Conservation (phyloP, 2,888 invertebrate species). For the Ophion ellenae region DNA sequence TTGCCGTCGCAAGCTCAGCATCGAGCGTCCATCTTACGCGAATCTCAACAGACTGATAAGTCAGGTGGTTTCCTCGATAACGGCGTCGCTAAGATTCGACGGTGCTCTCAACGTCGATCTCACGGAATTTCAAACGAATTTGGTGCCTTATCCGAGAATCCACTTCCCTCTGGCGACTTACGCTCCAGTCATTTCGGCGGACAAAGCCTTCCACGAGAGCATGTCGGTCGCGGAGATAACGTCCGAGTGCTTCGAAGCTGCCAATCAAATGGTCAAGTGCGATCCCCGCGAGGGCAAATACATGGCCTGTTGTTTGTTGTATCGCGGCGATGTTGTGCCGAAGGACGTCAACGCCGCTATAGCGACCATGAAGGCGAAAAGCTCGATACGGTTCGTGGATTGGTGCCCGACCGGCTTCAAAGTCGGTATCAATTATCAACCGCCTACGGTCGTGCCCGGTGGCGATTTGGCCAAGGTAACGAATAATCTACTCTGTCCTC, state of each 20-base stretch:
- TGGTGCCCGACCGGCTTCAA: slow-evolving; percentile 98
- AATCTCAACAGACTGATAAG: slow-evolving; percentile 94
- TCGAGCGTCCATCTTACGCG: slow-evolving; percentile 92
- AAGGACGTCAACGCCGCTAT: slow-evolving; percentile 95
- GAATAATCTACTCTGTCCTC: not conserved
- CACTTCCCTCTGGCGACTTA: slow-evolving; percentile 89
- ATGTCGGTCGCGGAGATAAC: slow-evolving; percentile 93
- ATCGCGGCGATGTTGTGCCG: slow-evolving; percentile 95
- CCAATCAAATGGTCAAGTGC: slow-evolving; percentile 96
- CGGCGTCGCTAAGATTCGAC: slow-evolving; percentile 87
- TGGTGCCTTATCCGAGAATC: slow-evolving; percentile 88
- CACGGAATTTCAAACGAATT: slow-evolving; percentile 96
- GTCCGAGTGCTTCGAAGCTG: slow-evolving; percentile 94
- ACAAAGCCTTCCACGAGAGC: slow-evolving; percentile 90
- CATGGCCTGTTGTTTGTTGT: slow-evolving; percentile 95
- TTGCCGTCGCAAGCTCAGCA: slow-evolving; percentile 92
- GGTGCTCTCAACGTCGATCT: slow-evolving; percentile 93
- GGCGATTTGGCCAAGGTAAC: slow-evolving; percentile 80
- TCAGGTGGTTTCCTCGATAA: slow-evolving; percentile 86
- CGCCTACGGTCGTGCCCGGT: slow-evolving; percentile 80
- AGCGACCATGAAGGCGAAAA: slow-evolving; percentile 90
- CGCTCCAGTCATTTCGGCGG: slow-evolving; percentile 89
- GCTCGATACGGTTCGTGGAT: slow-evolving; percentile 94
- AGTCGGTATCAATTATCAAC: slow-evolving; percentile 86
- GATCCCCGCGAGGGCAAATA: slow-evolving; percentile 93